Conservation (phyloP, 2,797 vertebrate species). For the Alouatta caraya region DNA sequence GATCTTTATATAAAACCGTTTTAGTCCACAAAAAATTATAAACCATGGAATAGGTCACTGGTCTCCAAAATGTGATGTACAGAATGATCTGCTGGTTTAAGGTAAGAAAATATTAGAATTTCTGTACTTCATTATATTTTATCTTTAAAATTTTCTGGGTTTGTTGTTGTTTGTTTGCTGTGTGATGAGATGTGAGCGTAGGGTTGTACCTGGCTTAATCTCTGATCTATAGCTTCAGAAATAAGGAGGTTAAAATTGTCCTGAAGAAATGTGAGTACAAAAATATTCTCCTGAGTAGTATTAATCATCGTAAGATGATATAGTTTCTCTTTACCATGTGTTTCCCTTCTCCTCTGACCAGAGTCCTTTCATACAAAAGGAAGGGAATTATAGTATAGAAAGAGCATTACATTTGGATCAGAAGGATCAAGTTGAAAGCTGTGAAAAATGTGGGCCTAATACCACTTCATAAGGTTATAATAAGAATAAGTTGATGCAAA, state of each 20-base stretch:
- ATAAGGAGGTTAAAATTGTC: background rate
- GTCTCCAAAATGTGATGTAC: background rate
- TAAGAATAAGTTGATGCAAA: background rate
- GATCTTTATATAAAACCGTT: background rate
- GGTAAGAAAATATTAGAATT: background rate
- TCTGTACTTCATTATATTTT: background rate
- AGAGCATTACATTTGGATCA: background rate
- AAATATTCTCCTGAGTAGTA: background rate
- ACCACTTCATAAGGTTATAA: background rate
- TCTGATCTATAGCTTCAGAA: background rate
- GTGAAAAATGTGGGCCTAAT: background rate
- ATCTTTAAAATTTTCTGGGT: background rate
- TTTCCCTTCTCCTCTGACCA: background rate
- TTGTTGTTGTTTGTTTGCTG: background rate
- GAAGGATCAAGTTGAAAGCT: background rate
- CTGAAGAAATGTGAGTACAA: background rate
- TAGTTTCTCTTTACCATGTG: background rate
- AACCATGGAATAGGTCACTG: background rate
- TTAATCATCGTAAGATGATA: background rate
- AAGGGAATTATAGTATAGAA: background rate
- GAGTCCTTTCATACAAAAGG: background rate
- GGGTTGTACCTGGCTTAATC: background rate
- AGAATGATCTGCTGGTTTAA: background rate
- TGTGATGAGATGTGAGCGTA: background rate
- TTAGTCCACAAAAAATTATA: background rate